These are phyloP conservation scores for Penaeus chinensis DNA, from an alignment of 1,140 invertebrate genomes.

Conservation along the genomic window DNA sequence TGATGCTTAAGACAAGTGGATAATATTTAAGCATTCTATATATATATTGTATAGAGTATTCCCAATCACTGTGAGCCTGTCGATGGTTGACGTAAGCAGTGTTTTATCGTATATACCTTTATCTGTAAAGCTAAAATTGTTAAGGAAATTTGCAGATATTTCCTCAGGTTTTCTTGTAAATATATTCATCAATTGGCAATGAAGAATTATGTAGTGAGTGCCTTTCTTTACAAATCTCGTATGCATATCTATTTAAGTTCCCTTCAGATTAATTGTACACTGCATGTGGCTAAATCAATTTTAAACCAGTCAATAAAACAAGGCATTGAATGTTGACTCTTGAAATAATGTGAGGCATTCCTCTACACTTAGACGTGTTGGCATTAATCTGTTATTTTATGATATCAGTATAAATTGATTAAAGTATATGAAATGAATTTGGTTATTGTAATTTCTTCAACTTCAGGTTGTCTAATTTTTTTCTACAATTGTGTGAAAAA, in stretches of 20 bases:
- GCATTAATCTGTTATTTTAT: too few relatives aligned
- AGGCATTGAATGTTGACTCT: slow-evolving; percentile 4
- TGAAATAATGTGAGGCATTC: slow-evolving; percentile 11
- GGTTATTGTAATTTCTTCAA: too few relatives aligned
- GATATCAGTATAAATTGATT: too few relatives aligned
- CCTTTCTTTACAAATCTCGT: slow-evolving; percentile 51
- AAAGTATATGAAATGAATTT: too few relatives aligned
- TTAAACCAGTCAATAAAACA: not conserved
- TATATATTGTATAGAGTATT: slow-evolving; percentile 37
- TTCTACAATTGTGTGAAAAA: too few relatives aligned
- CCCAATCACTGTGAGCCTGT: slow-evolving; percentile 1
- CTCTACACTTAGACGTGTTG: slow-evolving; percentile 1
- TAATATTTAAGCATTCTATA: slow-evolving; percentile 47
- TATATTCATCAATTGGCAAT: slow-evolving; percentile 34
- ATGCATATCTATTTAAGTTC: slow-evolving; percentile 38
- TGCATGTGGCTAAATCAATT: slow-evolving; percentile 1
- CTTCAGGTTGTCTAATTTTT: too few relatives aligned
- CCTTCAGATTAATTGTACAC: slow-evolving; percentile 4
- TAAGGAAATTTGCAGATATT: slow-evolving; percentile 36
- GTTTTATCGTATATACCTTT: slow-evolving; percentile 30
- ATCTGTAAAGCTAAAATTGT: slow-evolving; percentile 38
- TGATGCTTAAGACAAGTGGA: slow-evolving; percentile 23
- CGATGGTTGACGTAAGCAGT: slow-evolving; percentile 26
- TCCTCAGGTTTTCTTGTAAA: slow-evolving; percentile 57
- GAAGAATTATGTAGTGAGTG: slow-evolving; percentile 49